Base-by-base conservation (phyloP, 2,888 invertebrate genomes). In the Emmelina monodactyla region DNA sequence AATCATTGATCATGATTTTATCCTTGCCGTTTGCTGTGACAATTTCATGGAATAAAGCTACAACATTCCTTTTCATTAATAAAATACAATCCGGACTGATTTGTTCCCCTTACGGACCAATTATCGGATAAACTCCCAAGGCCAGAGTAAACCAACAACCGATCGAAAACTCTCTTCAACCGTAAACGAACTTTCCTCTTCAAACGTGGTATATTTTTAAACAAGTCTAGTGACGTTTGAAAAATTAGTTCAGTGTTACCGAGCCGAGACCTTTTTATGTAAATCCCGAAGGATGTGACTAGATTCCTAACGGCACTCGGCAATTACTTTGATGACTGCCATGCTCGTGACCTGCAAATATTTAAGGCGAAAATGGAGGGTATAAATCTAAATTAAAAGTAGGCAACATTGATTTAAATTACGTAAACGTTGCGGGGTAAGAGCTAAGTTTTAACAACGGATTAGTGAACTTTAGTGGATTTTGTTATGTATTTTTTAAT, bases 211-310 rank as follows among this genome's bases (percentile, higher is more conserved):
- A 46, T 43, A 51, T 57, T 50, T 43, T 46, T 53, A 47, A 55
- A 59, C 47, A 53, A 49, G 47, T 19, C 25, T 10, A 29, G 49
- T 51, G 56, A 62, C 58, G 52, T 60, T 61, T 56, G 29, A 64
- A 66, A 67, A 65, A 64, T 62, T 58, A 53, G 61, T 63, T 62
- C 58, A 64, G 57, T 58, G 58, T 60, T 58, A 57, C 53, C 49
- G 46, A 51, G 53, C 49, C 45, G 54, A 44, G 45, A 65, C 67
- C 67, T 70, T 75, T 72, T 76, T 75, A 73, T 76, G 71, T 54
- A 71, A 75, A 78, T 76, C 67, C 64, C 62, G 58, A 64, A 68
- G 57, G 67, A 75, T 73, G 73, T 72, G 76, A 67, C 53, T 53
- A 52, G 70, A 60, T 60, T 78, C 66, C 65, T 70, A 75, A 78